Evolutionary conservation across 2,113 vertebrate species (phyloP).

Genomic region (Ctenomys sociabilis): DNA sequence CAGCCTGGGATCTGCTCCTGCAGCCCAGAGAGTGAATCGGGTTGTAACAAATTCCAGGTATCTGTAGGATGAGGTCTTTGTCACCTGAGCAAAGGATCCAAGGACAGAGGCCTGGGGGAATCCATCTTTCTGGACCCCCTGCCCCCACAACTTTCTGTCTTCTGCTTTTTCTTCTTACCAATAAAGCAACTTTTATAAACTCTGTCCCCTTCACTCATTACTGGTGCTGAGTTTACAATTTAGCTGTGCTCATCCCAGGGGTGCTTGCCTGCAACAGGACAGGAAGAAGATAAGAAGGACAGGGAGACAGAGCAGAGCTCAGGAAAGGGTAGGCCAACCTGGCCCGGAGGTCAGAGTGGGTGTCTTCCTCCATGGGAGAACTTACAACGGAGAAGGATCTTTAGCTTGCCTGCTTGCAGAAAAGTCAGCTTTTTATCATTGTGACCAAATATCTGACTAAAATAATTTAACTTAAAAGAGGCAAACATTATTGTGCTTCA

Average conservation of each 20-base stretch:
- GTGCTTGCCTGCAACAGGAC: neutral
- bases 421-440: neutral
- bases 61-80: neutral
- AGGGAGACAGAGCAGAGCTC: neutral
- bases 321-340: too few relatives aligned
- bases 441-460: neutral
- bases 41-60: neutral
- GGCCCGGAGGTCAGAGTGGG: neutral
- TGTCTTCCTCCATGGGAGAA: neutral
- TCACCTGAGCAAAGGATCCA: neutral
- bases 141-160: neutral
- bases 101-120: neutral
- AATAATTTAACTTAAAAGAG: neutral
- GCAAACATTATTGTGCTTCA: neutral
- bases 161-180: neutral
- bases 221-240: neutral
- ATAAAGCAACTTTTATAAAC: neutral
- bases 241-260: neutral
- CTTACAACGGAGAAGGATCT: neutral
- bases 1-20: neutral
- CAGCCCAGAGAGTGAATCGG: neutral
- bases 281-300: neutral
- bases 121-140: neutral
- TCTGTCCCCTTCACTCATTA: neutral
- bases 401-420: neutral